A percentile compares a stretch with the other conserved stretches of the same genome.
phyloP scores from a whole-genome alignment of 2,888 invertebrate species.

The Drosophila limbata region DNA sequence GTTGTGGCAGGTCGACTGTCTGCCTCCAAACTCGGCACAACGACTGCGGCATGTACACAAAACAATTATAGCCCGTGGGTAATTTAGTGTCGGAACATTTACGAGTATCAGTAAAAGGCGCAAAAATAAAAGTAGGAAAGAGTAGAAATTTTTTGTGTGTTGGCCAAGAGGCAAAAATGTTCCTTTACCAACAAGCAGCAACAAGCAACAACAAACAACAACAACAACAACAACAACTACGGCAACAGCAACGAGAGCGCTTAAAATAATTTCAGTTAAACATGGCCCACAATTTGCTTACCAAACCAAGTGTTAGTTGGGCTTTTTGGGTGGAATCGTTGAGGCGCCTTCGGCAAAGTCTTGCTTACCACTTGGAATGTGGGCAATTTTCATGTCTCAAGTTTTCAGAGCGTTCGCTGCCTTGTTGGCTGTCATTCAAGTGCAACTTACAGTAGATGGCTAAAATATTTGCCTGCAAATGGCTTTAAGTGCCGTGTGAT shows the following conservation, averaged over 20 bases:
- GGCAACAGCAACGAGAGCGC: slow-evolving; percentile 43
- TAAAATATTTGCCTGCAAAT: slow-evolving; percentile 37
- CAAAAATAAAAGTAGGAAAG: slow-evolving; percentile 18
- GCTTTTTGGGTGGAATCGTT: slow-evolving; percentile 2
- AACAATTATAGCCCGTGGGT: slow-evolving; percentile 79
- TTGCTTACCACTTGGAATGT: slow-evolving; percentile 46
- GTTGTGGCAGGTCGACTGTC: slow-evolving; percentile 25
- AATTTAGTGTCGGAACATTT: slow-evolving; percentile 78
- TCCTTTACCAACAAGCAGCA: slow-evolving; percentile 30
- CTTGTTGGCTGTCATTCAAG: slow-evolving; percentile 61
- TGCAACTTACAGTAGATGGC: slow-evolving; percentile 32
- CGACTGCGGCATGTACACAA: slow-evolving; percentile 65
- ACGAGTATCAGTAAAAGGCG: slow-evolving; percentile 46
- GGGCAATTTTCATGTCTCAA: slow-evolving; percentile 67
- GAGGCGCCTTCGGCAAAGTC: slow-evolving; percentile 45
- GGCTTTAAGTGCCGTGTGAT: slow-evolving; percentile 54
- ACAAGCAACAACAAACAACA: neutral
- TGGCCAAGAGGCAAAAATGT: slow-evolving; percentile 54
- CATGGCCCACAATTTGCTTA: slow-evolving; percentile 72
- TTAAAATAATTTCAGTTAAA: slow-evolving; percentile 80
- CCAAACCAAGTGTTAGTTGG: slow-evolving; percentile 38
- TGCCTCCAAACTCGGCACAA: neutral
- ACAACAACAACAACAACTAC: neutral
- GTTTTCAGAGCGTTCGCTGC: slow-evolving; percentile 39
- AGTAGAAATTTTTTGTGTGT: slow-evolving; percentile 65